A percentile compares a stretch with the other conserved stretches of the same genome.
Evolutionary conservation across 35 echinoderm and acorn worm species (phyloP).

Genomic region (Ophioderma brevispina): DNA sequence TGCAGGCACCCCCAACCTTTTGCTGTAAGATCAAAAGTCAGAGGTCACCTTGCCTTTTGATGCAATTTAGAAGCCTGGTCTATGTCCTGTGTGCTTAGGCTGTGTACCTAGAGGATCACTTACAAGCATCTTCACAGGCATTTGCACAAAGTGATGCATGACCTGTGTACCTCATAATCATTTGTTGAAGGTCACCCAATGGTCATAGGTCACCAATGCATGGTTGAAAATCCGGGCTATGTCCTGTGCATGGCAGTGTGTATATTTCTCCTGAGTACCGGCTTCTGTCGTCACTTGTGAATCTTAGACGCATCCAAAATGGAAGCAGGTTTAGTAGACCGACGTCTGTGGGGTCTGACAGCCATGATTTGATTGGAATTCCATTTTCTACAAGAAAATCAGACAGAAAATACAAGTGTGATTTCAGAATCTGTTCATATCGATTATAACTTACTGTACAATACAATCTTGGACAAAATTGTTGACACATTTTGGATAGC

Average conservation of each 20-base stretch:
- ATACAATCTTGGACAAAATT: too few relatives aligned
- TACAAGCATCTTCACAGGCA: not conserved
- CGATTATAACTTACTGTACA: too few relatives aligned
- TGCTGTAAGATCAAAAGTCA: too few relatives aligned
- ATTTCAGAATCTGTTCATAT: not conserved
- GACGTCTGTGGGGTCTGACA: constrained; percentile 89
- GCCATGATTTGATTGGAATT: constrained; percentile 89
- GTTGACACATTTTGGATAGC: too few relatives aligned
- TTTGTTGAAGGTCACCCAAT: not conserved
- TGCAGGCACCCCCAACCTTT: not conserved
- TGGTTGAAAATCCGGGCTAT: not conserved
- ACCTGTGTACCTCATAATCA: not conserved
- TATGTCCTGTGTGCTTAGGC: not conserved
- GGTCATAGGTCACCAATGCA: not conserved
- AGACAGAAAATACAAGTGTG: not conserved
- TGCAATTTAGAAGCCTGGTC: not conserved
- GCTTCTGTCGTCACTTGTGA: constrained; percentile 63
- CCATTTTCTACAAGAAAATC: constrained; percentile 82
- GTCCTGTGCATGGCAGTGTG: not conserved
- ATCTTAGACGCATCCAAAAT: constrained; percentile 92
- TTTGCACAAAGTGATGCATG: not conserved
- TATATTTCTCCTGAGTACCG: not conserved
- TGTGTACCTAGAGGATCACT: not conserved
- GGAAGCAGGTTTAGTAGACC: constrained; percentile 88
- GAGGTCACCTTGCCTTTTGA: not conserved